Evolutionary conservation across 2,113 vertebrate genomes (phyloP).

Genomic region (Paradoxurus hermaphroditus): DNA sequence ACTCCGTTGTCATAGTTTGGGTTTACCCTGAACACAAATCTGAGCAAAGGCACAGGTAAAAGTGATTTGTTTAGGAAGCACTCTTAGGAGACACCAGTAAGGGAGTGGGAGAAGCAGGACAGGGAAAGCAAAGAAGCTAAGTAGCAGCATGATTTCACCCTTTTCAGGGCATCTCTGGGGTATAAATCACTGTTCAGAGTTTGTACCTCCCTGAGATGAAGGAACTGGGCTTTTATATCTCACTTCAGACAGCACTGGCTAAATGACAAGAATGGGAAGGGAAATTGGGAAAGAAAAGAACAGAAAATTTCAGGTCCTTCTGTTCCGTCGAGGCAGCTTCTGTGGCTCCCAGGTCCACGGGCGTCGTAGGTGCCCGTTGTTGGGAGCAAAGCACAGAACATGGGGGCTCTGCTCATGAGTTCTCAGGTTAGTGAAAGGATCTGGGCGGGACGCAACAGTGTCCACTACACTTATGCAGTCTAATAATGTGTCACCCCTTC

Average conservation of each 20-base stretch:
- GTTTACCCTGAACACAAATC: neutral
- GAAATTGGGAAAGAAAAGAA: neutral
- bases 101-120: neutral
- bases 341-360: neutral
- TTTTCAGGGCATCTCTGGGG: neutral
- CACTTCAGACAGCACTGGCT: neutral
- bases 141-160: neutral
- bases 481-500: neutral
- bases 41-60: neutral
- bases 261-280: neutral
- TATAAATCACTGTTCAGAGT: neutral
- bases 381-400: neutral
- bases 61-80: neutral
- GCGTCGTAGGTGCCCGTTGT: neutral
- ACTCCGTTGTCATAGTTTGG: neutral
- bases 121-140: neutral
- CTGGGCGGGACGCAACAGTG: neutral
- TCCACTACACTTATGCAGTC: neutral
- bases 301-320: neutral
- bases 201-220: neutral
- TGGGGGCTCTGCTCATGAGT: too few species aligned
- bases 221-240: neutral
- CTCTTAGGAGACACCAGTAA: neutral
- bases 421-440: too few species aligned
- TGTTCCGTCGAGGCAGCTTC: neutral